Conservation (phyloP, 2,113 vertebrate species). For the Alaudala cheleensis region DNA sequence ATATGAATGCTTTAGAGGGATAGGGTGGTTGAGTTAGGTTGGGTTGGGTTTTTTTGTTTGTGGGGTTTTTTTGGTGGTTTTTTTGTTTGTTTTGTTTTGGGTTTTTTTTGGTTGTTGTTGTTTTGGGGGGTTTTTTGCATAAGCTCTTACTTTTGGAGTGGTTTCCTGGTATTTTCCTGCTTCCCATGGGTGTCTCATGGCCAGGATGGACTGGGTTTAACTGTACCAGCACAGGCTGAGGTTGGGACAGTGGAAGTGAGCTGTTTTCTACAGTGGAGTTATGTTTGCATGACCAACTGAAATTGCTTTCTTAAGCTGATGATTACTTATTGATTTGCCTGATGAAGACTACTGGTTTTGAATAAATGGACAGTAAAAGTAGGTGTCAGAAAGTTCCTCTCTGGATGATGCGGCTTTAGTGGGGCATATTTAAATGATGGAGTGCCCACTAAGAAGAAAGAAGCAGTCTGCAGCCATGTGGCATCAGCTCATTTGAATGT, state of each 20-base stretch:
- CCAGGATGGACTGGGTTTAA: neutral
- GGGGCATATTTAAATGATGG: neutral
- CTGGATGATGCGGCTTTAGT: conserved; percentile 29
- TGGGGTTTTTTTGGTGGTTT: too few relatives aligned
- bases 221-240: neutral
- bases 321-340: neutral
- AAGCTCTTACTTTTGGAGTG: neutral
- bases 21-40: neutral
- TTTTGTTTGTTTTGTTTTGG: too few relatives aligned
- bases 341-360: neutral
- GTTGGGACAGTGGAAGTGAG: neutral
- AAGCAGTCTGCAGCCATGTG: neutral
- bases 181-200: neutral
- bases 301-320: neutral
- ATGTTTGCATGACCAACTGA: neutral
- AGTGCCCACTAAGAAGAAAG: neutral
- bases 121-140: neutral
- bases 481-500: conserved; percentile 26
- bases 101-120: neutral
- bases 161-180: neutral
- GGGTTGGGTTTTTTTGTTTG: too few relatives aligned
- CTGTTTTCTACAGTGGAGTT: neutral
- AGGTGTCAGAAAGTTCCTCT: neutral
- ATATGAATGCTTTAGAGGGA: neutral
- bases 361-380: neutral